A percentile compares a stretch with the other conserved stretches of the same genome.
Evolutionary conservation across 2,888 invertebrate genomes (phyloP).

Genomic region (Sphaerophoria taeniata): DNA sequence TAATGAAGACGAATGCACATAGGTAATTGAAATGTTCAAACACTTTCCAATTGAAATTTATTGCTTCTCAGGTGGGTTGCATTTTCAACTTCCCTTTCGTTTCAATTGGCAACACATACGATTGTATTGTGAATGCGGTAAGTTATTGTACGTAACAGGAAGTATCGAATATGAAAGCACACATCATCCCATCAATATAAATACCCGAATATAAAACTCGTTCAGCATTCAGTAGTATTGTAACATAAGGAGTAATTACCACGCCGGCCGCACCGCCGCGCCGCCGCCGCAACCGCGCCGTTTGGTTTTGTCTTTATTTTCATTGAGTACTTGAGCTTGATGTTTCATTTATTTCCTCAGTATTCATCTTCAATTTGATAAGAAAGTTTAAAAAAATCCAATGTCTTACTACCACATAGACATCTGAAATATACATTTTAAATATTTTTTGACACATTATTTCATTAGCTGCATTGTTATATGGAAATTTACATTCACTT

Average conservation of each 20-base stretch:
- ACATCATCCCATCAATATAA: neutral
- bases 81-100: constrained; percentile 49
- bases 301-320: neutral
- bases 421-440: constrained; percentile 28
- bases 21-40: neutral
- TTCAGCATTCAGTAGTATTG: too few relatives aligned
- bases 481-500: constrained; percentile 57
- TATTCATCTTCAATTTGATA: neutral
- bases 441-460: constrained; percentile 16
- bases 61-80: neutral
- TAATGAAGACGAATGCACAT: constrained; percentile 6
- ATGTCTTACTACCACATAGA: neutral
- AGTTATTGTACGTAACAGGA: constrained; percentile 27
- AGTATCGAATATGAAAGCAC: constrained; percentile 30
- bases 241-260: constrained; percentile 36
- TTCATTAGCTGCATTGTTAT: constrained; percentile 55
- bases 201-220: constrained; percentile 52
- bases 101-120: constrained; percentile 35
- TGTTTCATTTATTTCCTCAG: neutral
- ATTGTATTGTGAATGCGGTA: neutral
- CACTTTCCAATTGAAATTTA: constrained; percentile 6
- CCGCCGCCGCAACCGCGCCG: too few relatives aligned
- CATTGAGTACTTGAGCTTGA: constrained; percentile 21
- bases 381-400: neutral
- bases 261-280: too few relatives aligned